A percentile compares a stretch with the other conserved stretches of the same genome.
These are phyloP conservation scores for Sander vitreus DNA, from an alignment of 2,113 vertebrate genomes.

Conservation along the genomic window DNA sequence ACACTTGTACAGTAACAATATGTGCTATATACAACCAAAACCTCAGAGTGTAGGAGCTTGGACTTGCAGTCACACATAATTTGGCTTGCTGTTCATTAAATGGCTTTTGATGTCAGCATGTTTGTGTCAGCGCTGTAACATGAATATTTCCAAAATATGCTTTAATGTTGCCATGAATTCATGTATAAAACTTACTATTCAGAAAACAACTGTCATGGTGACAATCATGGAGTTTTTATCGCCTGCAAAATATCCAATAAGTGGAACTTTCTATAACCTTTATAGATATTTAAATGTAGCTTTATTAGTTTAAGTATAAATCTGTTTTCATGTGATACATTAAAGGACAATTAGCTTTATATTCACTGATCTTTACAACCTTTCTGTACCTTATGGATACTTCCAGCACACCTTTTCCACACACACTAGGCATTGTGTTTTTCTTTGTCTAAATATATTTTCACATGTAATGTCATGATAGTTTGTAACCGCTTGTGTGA, in stretches of 20 bases:
- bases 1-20: not conserved
- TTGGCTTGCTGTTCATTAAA: not conserved
- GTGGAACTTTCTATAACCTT: not conserved
- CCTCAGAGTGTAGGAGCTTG: not conserved
- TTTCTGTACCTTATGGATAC: not conserved
- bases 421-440: not conserved
- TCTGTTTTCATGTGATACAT: not conserved
- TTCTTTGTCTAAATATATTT: not conserved
- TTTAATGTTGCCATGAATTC: not conserved
- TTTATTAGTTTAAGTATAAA: no score
- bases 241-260: not conserved
- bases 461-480: not conserved
- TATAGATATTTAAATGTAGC: not conserved
- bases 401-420: not conserved
- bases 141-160: not conserved
- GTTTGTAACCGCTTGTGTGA: not conserved
- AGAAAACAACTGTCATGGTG: not conserved
- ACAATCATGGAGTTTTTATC: not conserved
- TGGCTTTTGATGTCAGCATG: not conserved
- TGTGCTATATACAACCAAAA: not conserved
- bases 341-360: not conserved
- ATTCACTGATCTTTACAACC: not conserved
- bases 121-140: not conserved
- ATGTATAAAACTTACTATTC: not conserved
- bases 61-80: not conserved